A percentile compares a stretch with the other conserved stretches of the same genome.
phyloP scores from a whole-genome alignment of 2,888 invertebrate genomes.

The Dione juno region DNA sequence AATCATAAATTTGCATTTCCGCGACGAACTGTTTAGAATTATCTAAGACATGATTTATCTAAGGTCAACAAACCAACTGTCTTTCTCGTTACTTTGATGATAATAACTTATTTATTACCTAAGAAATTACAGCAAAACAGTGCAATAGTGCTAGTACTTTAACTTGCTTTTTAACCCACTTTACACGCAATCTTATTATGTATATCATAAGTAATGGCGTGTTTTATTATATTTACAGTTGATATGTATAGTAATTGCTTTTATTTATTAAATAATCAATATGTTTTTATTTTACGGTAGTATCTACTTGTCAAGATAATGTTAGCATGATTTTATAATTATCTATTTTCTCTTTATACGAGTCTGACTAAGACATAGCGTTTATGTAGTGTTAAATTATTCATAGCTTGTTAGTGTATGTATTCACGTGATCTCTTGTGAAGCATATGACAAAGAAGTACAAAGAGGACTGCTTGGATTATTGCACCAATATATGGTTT shows the following conservation, averaged over 20 bases:
- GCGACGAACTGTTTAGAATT: slow-evolving; percentile 50
- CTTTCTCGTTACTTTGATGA: slow-evolving; percentile 55
- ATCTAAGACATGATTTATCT: slow-evolving; percentile 62
- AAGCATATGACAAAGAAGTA: slow-evolving; percentile 57
- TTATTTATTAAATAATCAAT: slow-evolving; percentile 17
- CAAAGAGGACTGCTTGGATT: not conserved
- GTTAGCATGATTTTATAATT: slow-evolving; percentile 16
- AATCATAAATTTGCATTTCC: slow-evolving; percentile 49
- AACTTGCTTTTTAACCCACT: slow-evolving; percentile 41
- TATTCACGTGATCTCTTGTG: slow-evolving; percentile 59
- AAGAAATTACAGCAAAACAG: slow-evolving; percentile 43
- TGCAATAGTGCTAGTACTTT: slow-evolving; percentile 31
- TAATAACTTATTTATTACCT: slow-evolving; percentile 61
- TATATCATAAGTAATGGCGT: not conserved
- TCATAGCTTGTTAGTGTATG: slow-evolving; percentile 54
- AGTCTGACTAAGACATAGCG: slow-evolving; percentile 33
- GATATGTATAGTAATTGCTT: slow-evolving; percentile 2
- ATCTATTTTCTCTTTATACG: slow-evolving; percentile 40
- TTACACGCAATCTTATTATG: slow-evolving; percentile 28
- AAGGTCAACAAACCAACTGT: slow-evolving; percentile 65
- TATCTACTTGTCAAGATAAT: not conserved
- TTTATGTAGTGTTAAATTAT: slow-evolving; percentile 52
- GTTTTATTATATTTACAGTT: slow-evolving; percentile 1
- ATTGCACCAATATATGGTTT: slow-evolving; percentile 3
- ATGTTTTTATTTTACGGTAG: not conserved